These are phyloP conservation scores for Schizopygopsis malacanthus DNA, from an alignment of 2,797 vertebrate species.

Conservation along the genomic window DNA sequence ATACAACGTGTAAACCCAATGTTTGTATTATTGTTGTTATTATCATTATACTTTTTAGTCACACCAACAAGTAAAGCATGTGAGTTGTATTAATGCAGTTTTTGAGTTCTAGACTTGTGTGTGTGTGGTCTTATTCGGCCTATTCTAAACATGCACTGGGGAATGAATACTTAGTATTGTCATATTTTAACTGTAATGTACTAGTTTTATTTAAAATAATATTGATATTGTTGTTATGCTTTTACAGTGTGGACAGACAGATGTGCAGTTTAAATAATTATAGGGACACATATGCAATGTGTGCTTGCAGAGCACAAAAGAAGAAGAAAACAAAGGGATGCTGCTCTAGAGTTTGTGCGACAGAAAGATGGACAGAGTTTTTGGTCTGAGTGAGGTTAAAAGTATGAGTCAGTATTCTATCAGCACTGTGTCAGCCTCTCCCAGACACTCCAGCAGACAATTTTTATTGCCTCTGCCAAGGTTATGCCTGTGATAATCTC, in stretches of 20 bases:
- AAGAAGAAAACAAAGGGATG: neutral
- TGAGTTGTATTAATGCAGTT: neutral
- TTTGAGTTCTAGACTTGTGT: neutral
- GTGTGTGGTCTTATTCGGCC: neutral
- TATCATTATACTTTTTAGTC: neutral
- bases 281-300: neutral
- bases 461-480: constrained; percentile 55
- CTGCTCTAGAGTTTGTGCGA: neutral
- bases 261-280: neutral
- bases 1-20: neutral
- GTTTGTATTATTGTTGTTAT: neutral
- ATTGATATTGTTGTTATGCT: neutral
- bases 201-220: neutral
- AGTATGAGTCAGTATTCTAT: constrained; percentile 41
- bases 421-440: constrained; percentile 26
- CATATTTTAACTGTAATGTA: too few relatives aligned
- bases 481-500: constrained; percentile 60
- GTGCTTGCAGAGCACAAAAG: neutral
- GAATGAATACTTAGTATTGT: neutral
- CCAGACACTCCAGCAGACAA: constrained; percentile 29
- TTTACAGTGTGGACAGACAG: neutral
- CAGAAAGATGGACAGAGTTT: constrained; percentile 10
- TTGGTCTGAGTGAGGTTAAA: constrained; percentile 43
- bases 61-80: neutral
- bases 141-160: neutral